Evolutionary conservation across 2,888 invertebrate species (phyloP).

Genomic region (Aleiodes testaceus): DNA sequence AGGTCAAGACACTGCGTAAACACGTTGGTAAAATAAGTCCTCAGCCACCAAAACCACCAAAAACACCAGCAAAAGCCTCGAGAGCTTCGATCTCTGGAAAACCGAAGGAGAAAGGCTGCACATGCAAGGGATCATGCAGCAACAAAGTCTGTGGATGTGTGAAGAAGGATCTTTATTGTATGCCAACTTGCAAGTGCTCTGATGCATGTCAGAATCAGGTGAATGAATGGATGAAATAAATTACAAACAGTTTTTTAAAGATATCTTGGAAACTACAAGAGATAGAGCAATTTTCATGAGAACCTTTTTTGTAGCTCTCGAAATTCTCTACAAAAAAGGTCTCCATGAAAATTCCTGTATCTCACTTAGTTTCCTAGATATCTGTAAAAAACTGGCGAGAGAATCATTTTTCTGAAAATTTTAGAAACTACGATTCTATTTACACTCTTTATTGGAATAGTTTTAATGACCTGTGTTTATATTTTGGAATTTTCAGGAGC

Average conservation of each 20-base stretch:
- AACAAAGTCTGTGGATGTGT: slow-evolving; percentile 58
- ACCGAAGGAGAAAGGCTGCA: slow-evolving; percentile 51
- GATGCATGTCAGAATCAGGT: slow-evolving; percentile 59
- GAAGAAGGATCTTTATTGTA: slow-evolving; percentile 52
- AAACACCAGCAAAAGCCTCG: not conserved
- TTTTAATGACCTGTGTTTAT: no score
- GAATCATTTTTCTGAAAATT: no score
- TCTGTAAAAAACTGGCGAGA: no score
- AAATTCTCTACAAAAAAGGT: no score
- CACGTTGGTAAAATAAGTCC: slow-evolving; percentile 26
- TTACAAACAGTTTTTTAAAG: slow-evolving; percentile 10
- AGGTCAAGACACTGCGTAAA: slow-evolving; percentile 45
- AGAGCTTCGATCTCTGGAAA: slow-evolving; percentile 6
- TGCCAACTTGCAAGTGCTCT: slow-evolving; percentile 54
- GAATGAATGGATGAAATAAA: not conserved
- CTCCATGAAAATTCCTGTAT: no score
- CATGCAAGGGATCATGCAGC: slow-evolving; percentile 56
- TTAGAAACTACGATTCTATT: slow-evolving; percentile 16
- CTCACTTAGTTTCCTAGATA: no score
- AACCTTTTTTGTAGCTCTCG: no score
- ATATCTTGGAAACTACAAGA: no score
- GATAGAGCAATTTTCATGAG: no score
- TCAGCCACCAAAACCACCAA: not conserved
- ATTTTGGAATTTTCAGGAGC: no score
- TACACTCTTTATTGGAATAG: no score